Percentiles rank a stretch among this genome's conserved stretches.
Evolutionary conservation across 2,797 vertebrate genomes (phyloP).

Genomic region (Rhabdomys pumilio): DNA sequence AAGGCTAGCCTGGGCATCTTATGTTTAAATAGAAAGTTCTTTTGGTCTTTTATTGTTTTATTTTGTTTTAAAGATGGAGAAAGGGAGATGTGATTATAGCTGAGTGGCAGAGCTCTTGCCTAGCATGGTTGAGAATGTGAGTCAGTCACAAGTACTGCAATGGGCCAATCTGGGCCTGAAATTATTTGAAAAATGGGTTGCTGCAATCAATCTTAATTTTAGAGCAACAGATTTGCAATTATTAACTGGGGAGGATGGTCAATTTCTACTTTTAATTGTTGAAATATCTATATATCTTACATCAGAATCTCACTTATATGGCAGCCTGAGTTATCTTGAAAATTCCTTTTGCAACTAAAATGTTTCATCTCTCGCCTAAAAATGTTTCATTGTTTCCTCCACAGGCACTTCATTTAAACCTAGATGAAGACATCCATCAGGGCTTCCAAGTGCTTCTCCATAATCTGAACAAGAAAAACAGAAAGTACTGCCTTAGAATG

Average conservation of each 20-base stretch:
- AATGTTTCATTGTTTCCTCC: constrained; percentile 24
- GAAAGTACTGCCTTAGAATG: constrained; percentile 84
- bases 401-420: constrained; percentile 86
- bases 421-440: constrained; percentile 78
- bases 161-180: neutral
- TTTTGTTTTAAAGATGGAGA: neutral
- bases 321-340: no score
- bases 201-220: neutral
- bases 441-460: constrained; percentile 89
- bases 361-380: neutral
- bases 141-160: no score
- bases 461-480: constrained; percentile 89
- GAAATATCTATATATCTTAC: no score
- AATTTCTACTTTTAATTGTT: no score
- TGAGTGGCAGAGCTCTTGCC: no score
- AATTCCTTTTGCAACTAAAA: neutral
- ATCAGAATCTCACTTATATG: no score
- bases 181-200: neutral
- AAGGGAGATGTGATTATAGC: no score
- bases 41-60: neutral
- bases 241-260: neutral
- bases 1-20: neutral
- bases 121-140: no score
- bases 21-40: neutral
- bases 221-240: neutral